A percentile compares a stretch with the other conserved stretches of the same genome.
Evolutionary conservation across 2,113 vertebrate species (phyloP).

Genomic region (Larimichthys crocea): DNA sequence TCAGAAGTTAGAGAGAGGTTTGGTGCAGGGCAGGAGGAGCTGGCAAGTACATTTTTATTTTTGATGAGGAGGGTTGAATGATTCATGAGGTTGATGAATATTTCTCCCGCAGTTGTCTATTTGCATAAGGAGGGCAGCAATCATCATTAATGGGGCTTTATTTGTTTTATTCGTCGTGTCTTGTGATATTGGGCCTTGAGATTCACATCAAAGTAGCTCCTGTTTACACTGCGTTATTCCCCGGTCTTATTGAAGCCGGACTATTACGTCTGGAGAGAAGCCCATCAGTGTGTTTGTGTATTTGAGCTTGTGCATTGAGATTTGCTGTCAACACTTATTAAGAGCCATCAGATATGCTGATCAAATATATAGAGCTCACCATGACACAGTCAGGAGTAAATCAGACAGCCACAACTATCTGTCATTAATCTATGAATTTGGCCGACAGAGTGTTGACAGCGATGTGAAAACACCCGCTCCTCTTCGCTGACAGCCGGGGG

Average conservation of each 20-base stretch:
- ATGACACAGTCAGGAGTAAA: constrained; percentile 3
- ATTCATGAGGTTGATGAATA: constrained; percentile 68
- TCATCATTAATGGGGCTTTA: constrained; percentile 50
- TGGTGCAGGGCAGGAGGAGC: constrained; percentile 10
- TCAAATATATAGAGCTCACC: constrained; percentile 11
- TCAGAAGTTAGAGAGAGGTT: constrained; percentile 32
- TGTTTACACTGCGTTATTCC: not conserved
- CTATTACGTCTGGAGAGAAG: constrained; percentile 17
- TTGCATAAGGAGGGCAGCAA: constrained; percentile 52
- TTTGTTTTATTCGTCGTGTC: constrained; percentile 48
- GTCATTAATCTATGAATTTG: constrained; percentile 42
- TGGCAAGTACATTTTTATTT: constrained; percentile 52
- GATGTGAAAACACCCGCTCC: not conserved
- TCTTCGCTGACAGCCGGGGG: constrained; percentile 6
- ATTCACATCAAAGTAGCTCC: constrained; percentile 45
- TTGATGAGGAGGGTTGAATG: constrained; percentile 63
- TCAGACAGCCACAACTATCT: too few relatives aligned
- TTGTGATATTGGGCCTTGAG: constrained; percentile 41
- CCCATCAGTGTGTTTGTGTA: not conserved
- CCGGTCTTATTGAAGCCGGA: constrained; percentile 21
- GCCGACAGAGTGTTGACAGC: constrained; percentile 14
- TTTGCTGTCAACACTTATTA: constrained; percentile 53
- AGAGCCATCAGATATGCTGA: constrained; percentile 44
- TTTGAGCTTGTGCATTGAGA: constrained; percentile 24
- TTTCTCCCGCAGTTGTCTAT: constrained; percentile 44